Percentiles rank a stretch among this genome's conserved stretches.
phyloP scores from a whole-genome alignment of 2,113 vertebrate genomes.

The Limnothrissa miodon region DNA sequence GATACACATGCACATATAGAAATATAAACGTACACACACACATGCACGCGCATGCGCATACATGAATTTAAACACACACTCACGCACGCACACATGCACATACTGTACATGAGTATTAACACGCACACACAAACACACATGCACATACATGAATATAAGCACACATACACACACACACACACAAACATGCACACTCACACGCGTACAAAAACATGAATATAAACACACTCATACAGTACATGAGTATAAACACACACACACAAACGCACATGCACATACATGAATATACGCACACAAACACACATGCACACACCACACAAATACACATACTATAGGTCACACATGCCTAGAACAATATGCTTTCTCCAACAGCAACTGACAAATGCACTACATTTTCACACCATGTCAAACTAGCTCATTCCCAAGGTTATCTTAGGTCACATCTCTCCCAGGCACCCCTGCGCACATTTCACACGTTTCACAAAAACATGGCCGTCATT shows the following conservation, averaged over 20 bases:
- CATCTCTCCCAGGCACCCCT: not conserved
- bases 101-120: conserved; percentile 35
- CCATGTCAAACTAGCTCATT: not conserved
- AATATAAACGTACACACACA: conserved; percentile 20
- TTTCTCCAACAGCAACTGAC: too few relatives aligned
- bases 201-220: not conserved
- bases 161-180: not conserved
- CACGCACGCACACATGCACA: conserved; percentile 26
- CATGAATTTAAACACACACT: not conserved
- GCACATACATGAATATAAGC: not conserved
- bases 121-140: not conserved
- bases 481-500: not conserved
- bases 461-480: not conserved
- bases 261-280: not conserved
- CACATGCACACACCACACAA: not conserved
- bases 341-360: not conserved
- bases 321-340: too few relatives aligned
- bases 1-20: conserved; percentile 34
- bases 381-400: not conserved
- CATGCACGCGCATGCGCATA: not conserved
- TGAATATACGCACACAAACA: not conserved
- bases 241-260: not conserved
- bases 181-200: not conserved
- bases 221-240: conserved; percentile 37
- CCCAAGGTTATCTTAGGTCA: not conserved